Evolutionary conservation across 2,888 invertebrate species (phyloP).

Genomic region (Dasypolia templi): DNA sequence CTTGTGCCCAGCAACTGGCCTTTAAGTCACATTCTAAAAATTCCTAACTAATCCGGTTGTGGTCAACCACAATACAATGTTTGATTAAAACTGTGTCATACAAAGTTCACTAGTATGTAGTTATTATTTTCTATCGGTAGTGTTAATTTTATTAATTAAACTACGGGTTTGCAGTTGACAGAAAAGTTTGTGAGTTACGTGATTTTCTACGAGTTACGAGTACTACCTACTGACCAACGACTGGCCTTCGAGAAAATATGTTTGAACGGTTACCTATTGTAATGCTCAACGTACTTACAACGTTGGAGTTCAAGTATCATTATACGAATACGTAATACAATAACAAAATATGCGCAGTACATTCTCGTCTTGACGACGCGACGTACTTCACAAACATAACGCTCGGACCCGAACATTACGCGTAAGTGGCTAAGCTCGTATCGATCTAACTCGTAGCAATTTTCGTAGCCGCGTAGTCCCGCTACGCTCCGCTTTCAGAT

Average conservation of each 20-base stretch:
- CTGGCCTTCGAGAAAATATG: neutral
- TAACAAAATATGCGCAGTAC: slow-evolving; percentile 5
- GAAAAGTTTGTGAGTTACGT: neutral
- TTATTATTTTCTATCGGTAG: neutral
- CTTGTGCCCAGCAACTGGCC: neutral
- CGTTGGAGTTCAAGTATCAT: slow-evolving; percentile 6
- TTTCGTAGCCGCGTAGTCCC: slow-evolving; percentile 43
- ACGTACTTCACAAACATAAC: slow-evolving; percentile 4
- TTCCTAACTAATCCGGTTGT: neutral
- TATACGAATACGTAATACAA: neutral
- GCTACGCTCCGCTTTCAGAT: slow-evolving; percentile 20
- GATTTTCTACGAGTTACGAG: neutral
- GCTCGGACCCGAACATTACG: slow-evolving; percentile 38
- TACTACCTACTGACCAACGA: neutral
- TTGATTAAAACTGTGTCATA: neutral
- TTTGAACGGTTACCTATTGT: neutral
- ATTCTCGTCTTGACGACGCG: neutral
- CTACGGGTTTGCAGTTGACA: neutral
- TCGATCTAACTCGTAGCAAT: slow-evolving; percentile 46
- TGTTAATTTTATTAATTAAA: neutral
- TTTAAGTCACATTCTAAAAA: neutral
- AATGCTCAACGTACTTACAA: neutral
- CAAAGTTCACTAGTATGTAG: neutral
- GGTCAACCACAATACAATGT: neutral
- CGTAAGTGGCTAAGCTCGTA: slow-evolving; percentile 29